Evolutionary conservation across 2,797 vertebrate genomes (phyloP).

Genomic region (Champsocephalus esox): DNA sequence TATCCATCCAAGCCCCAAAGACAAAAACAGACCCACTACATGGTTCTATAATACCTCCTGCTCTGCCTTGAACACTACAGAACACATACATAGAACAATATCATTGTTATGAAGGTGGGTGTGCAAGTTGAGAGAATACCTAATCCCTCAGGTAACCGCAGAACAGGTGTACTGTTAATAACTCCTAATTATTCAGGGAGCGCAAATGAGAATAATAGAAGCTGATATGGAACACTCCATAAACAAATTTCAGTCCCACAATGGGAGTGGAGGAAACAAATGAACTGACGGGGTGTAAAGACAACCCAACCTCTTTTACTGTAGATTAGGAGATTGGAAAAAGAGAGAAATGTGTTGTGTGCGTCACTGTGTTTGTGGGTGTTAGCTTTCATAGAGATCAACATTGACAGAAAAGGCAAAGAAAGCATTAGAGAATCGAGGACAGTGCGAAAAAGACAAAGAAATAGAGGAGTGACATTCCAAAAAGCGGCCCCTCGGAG

Average conservation of each 20-base stretch:
- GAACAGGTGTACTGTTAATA: constrained; percentile 72
- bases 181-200: constrained; percentile 60
- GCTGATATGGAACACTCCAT: constrained; percentile 52
- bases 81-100: constrained; percentile 1
- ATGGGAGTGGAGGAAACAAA: constrained; percentile 23
- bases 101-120: constrained; percentile 18
- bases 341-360: constrained; percentile 1
- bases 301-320: constrained; percentile 53
- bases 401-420: constrained; percentile 22
- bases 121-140: constrained; percentile 42
- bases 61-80: not conserved
- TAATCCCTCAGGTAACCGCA: constrained; percentile 45
- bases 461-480: constrained; percentile 24
- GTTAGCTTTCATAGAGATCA: constrained; percentile 10
- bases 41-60: not conserved
- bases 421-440: constrained; percentile 26
- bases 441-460: constrained; percentile 25
- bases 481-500: constrained; percentile 47
- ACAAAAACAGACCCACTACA: constrained; percentile 18
- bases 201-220: constrained; percentile 57
- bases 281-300: constrained; percentile 38
- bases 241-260: constrained; percentile 51
- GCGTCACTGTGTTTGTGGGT: not conserved
- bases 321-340: constrained; percentile 21
- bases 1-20: not conserved